Evolutionary conservation across 2,888 invertebrate species (phyloP).

Genomic region (Apodemia duryi): DNA sequence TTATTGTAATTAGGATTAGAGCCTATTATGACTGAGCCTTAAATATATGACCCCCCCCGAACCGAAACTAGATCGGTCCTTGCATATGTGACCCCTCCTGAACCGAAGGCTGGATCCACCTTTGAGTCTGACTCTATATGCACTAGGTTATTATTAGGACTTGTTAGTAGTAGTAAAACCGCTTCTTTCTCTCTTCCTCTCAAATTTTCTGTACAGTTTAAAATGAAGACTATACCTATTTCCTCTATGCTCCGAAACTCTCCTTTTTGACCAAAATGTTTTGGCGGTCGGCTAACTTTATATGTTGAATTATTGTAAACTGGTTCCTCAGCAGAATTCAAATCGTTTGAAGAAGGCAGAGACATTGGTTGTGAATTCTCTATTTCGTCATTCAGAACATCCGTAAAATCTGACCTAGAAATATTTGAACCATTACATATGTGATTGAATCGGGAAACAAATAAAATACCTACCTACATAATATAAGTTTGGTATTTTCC

Average conservation of each 20-base stretch:
- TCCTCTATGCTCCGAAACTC: constrained; percentile 61
- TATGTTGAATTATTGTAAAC: constrained; percentile 13
- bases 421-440: constrained; percentile 2
- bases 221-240: constrained; percentile 46
- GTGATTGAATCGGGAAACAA: background rate
- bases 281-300: constrained; percentile 41
- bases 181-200: no score
- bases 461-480: background rate
- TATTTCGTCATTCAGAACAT: constrained; percentile 55
- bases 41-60: no score
- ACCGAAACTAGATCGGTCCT: no score
- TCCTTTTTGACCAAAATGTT: constrained; percentile 55
- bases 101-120: no score
- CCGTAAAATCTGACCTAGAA: constrained; percentile 55
- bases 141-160: no score
- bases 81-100: no score
- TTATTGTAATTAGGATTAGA: no score
- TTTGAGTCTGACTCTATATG: no score
- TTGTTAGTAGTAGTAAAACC: no score
- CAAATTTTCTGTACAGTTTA: background rate
- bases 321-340: constrained; percentile 19
- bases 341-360: constrained; percentile 40
- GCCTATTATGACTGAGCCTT: no score
- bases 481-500: no score
- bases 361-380: constrained; percentile 61